phyloP scores from a whole-genome alignment of 2,888 invertebrate genomes.

The Nomada ruficornis region DNA sequence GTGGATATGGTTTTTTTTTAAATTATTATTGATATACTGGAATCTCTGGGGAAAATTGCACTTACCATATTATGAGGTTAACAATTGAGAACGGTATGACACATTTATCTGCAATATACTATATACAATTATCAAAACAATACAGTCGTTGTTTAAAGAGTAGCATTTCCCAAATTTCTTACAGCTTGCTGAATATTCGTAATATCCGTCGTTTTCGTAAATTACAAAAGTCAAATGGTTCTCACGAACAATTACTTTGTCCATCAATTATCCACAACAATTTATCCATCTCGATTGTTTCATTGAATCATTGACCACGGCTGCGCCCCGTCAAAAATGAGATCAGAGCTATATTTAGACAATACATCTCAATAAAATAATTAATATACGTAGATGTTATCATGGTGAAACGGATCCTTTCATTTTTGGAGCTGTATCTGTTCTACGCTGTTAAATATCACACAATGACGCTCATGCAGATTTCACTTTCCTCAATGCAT shows the following conservation, averaged over 20 bases:
- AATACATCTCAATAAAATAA: background rate
- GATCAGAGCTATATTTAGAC: slow-evolving; percentile 1
- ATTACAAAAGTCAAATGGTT: slow-evolving; percentile 1
- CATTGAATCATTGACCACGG: background rate
- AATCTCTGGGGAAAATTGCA: too few relatives aligned
- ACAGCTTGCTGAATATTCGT: background rate
- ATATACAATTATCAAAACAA: background rate
- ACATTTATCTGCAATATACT: too few relatives aligned
- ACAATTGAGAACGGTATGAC: background rate
- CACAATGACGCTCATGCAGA: slow-evolving; percentile 50
- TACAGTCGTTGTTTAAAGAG: background rate
- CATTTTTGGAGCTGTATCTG: background rate
- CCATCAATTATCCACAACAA: slow-evolving; percentile 3
- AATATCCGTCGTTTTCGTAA: background rate
- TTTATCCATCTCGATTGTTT: background rate
- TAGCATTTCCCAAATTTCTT: background rate
- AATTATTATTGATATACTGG: too few relatives aligned
- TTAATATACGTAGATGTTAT: background rate
- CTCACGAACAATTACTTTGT: slow-evolving; percentile 3
- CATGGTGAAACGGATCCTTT: background rate
- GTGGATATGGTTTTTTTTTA: too few relatives aligned
- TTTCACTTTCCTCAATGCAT: slow-evolving; percentile 75
- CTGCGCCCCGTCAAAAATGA: background rate
- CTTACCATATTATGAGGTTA: slow-evolving; percentile 17
- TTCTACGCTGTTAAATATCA: slow-evolving; percentile 27